Base-by-base conservation (phyloP, 2,113 vertebrate species). In the Eptesicus fuscus region DNA sequence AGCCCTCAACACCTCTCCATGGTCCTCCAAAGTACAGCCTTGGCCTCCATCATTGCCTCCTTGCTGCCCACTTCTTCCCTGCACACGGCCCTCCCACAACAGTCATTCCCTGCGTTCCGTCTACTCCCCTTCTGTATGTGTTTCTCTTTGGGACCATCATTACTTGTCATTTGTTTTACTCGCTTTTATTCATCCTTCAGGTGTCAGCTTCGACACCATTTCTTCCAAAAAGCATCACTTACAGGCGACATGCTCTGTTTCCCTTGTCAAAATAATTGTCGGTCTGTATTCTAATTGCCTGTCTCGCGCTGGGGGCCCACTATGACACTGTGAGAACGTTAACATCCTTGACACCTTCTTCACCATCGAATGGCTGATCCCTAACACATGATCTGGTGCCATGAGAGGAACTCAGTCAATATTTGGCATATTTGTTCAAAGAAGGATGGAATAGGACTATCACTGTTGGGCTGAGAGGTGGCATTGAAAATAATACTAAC, bases 61-160 rank as follows among this genome's bases (percentile, higher is more conserved):
- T 9, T 7, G 4, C 30, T 35, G 4, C n/a, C 88, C 51, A 28
- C 14, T 0, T 32, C 22, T 20, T n/a, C n/a, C 23, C 14, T 25
- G 35, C 18, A 37, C 3, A 7, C 5, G 1, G 1, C 11, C 1
- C 5, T 14, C 90, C 20, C 20, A 28, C 25, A 1, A 11, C 10
- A 16, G n/a, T 40, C 18, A 23, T 0, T 53, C 12, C 53, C 78
- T n/a, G 44, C 2, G 17, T 17, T 9, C 44, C 23, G 32, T n/a
- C 10, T 8, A 25, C 4, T 22, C 59, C 82, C 37, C 44, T 12
- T 65, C 59, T 56, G 69, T 11, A 28, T 1, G 61, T 14, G 28
- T 42, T 88, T 42, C 44, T 49, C 28, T 51, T 70, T 49, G 49
- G 25, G 20, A 13, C n/a, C 37, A 32, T 79, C 65, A 7, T 23